Conservation (phyloP, 2,888 invertebrate genomes). For the Cerceris rybyensis region DNA sequence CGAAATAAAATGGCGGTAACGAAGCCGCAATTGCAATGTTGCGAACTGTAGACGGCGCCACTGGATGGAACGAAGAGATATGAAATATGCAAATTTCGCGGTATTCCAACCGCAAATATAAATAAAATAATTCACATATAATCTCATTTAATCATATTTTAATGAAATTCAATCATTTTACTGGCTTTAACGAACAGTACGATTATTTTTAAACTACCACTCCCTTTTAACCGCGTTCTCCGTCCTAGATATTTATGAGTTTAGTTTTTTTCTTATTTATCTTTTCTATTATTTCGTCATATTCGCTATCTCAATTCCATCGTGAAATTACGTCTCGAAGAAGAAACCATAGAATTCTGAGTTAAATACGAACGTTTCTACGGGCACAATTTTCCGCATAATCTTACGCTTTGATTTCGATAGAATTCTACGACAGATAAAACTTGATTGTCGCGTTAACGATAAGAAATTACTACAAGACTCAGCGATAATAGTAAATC, state of each 20-base stretch:
- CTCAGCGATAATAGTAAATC: constrained; percentile 28
- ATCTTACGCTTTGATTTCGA: constrained; percentile 13
- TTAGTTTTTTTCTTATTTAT: no score
- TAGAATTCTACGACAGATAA: constrained; percentile 37
- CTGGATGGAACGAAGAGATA: constrained; percentile 39
- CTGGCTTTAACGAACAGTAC: neutral
- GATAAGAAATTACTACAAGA: constrained; percentile 38
- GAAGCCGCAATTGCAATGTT: constrained; percentile 31
- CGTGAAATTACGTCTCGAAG: no score
- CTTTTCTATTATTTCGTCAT: neutral
- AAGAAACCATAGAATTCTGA: no score
- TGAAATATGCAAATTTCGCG: neutral
- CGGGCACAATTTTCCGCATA: neutral
- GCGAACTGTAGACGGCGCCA: constrained; percentile 60
- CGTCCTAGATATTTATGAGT: no score
- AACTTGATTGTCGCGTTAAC: constrained; percentile 30
- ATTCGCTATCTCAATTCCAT: neutral
- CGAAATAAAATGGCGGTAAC: constrained; percentile 71
- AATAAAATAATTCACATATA: neutral
- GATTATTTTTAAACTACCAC: no score
- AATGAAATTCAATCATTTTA: neutral
- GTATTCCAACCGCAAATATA: neutral
- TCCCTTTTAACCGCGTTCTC: no score
- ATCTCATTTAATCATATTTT: neutral
- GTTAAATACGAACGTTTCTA: neutral